Evolutionary conservation across 2,113 vertebrate genomes (phyloP).

Genomic region (Columbina picui): DNA sequence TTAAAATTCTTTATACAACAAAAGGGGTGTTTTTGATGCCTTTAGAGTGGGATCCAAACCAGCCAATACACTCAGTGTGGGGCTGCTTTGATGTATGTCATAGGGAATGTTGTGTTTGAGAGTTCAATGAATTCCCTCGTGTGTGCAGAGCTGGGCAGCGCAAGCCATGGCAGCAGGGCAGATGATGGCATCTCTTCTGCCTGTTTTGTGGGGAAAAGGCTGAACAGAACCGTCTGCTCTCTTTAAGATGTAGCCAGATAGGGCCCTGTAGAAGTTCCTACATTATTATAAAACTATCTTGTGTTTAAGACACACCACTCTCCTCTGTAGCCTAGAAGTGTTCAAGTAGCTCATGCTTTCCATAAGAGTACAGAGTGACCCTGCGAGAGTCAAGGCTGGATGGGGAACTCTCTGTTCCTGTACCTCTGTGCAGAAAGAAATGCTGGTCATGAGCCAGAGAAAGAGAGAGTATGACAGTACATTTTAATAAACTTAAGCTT

Average conservation of each 20-base stretch:
- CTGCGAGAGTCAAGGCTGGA: neutral
- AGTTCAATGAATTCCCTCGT: neutral
- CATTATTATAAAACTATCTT: neutral
- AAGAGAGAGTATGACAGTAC: neutral
- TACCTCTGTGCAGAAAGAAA: neutral
- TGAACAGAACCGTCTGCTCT: neutral
- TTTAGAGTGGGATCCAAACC: neutral
- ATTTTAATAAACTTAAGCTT: constrained; percentile 34
- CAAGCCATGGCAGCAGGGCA: neutral
- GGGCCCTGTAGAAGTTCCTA: neutral
- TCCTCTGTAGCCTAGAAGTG: neutral
- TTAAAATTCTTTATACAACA: neutral
- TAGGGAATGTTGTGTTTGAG: neutral
- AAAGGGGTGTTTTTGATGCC: neutral
- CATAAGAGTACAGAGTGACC: neutral
- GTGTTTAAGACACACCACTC: neutral
- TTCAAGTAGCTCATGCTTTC: neutral
- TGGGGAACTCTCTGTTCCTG: neutral
- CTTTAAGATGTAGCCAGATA: neutral
- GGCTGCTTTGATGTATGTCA: neutral
- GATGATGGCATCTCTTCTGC: neutral
- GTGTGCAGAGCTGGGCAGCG: neutral
- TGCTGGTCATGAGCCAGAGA: neutral
- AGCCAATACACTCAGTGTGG: constrained; percentile 23
- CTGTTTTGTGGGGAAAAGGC: neutral